Evolutionary conservation across 2,113 vertebrate genomes (phyloP).

Genomic region (Phrynocephalus versicolor): DNA sequence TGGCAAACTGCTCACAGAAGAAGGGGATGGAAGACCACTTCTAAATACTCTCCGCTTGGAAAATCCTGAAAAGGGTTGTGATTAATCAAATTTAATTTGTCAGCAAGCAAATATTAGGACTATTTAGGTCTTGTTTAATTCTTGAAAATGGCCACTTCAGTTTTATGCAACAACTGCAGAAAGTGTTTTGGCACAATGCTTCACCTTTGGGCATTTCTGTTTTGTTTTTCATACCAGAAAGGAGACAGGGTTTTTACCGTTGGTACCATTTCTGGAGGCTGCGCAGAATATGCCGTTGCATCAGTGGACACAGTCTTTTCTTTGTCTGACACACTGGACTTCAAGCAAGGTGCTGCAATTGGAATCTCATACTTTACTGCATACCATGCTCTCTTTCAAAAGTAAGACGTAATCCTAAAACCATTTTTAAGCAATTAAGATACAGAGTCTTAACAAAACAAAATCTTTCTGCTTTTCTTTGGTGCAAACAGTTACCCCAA

Average conservation of each 20-base stretch:
- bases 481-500: neutral
- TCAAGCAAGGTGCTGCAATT: constrained; percentile 86
- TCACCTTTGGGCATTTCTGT: neutral
- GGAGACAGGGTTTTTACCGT: constrained; percentile 90
- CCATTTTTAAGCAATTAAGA: neutral
- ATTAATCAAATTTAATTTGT: too few relatives aligned
- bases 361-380: constrained; percentile 93
- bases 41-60: too few relatives aligned
- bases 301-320: constrained; percentile 75
- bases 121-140: neutral
- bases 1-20: too few relatives aligned
- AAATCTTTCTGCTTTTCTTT: neutral
- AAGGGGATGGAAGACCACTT: too few relatives aligned
- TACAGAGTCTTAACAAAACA: neutral
- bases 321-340: constrained; percentile 81
- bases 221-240: constrained; percentile 72
- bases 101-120: too few relatives aligned
- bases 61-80: too few relatives aligned
- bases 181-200: neutral
- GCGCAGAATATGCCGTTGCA: constrained; percentile 86
- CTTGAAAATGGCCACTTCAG: neutral
- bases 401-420: constrained; percentile 71
- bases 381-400: constrained; percentile 89
- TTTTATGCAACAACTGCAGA: neutral
- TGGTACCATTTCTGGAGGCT: constrained; percentile 83